Evolutionary conservation across 2,113 vertebrate species (phyloP).

Genomic region (Scopus umbretta): DNA sequence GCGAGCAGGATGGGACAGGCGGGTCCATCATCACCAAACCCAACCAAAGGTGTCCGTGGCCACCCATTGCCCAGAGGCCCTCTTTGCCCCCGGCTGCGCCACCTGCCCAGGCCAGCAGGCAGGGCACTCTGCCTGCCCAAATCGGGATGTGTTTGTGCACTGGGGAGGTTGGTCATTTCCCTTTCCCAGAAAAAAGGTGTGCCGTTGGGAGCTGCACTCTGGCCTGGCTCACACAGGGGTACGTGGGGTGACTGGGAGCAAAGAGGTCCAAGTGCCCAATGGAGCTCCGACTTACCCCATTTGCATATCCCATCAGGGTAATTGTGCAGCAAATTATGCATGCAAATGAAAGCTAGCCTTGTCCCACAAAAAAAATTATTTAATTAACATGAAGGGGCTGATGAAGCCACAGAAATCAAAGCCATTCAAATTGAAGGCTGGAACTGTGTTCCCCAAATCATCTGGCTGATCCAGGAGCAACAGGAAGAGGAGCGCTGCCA

Average conservation of each 20-base stretch:
- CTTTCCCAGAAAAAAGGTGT: not conserved
- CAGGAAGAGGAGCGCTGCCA: not conserved
- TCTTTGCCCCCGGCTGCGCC: fast-evolving
- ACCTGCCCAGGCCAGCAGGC: not conserved
- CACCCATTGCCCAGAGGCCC: not conserved
- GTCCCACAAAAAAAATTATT: not conserved
- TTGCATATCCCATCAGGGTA: conserved; percentile 18
- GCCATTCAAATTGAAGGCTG: conserved; percentile 60
- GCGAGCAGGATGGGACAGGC: fast-evolving
- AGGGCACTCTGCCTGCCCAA: not conserved
- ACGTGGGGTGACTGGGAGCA: not conserved
- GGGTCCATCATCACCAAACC: fast-evolving
- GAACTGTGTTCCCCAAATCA: not conserved
- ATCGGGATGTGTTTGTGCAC: fast-evolving
- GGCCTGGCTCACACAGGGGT: not conserved
- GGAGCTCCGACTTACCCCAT: not conserved
- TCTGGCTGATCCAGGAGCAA: not conserved
- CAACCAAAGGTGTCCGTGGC: not conserved
- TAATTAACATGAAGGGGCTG: conserved; percentile 47
- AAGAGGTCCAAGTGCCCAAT: not conserved
- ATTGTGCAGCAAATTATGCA: conserved; percentile 6
- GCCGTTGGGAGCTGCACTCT: not conserved
- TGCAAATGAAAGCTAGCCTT: conserved; percentile 38
- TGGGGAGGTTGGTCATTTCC: not conserved
- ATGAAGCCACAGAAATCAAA: conserved; percentile 6